Evolutionary conservation across 37 sponge, comb jelly and placozoan genomes (phyloP).

Genomic region (Beroe forskalii): DNA sequence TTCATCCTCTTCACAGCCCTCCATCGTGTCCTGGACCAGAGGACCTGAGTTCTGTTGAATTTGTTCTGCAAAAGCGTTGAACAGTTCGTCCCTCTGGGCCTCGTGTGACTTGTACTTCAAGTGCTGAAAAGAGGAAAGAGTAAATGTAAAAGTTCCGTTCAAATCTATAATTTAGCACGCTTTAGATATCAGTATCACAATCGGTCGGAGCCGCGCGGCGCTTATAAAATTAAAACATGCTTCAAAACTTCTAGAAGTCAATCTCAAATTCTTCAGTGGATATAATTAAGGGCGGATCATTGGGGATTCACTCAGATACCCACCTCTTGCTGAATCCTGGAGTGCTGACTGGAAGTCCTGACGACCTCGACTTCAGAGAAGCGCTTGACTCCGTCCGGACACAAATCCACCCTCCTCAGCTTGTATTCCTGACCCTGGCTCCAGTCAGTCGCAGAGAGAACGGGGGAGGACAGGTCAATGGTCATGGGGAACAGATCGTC

Average conservation of each 20-base stretch:
- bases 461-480: neutral
- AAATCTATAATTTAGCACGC: too few relatives aligned
- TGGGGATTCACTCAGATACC: too few relatives aligned
- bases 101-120: conserved; percentile 56
- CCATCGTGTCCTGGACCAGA: conserved; percentile 35
- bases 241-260: too few relatives aligned
- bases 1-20: conserved; percentile 56
- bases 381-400: conserved; percentile 9
- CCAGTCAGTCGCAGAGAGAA: neutral
- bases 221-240: too few relatives aligned
- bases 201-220: too few relatives aligned
- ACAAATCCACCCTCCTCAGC: neutral
- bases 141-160: too few relatives aligned
- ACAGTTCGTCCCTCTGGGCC: conserved; percentile 58
- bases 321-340: conserved; percentile 62
- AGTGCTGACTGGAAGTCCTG: neutral
- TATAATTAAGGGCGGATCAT: too few relatives aligned
- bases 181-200: too few relatives aligned
- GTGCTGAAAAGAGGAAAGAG: conserved; percentile 21
- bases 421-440: neutral
- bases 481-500: conserved; percentile 12
- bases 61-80: conserved; percentile 49
- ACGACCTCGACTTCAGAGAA: conserved; percentile 30
- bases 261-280: too few relatives aligned
- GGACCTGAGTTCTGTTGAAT: conserved; percentile 28